Evolutionary conservation across 23 tunicate genomes (phyloP).

Genomic region (Aplidium turbinatum): DNA sequence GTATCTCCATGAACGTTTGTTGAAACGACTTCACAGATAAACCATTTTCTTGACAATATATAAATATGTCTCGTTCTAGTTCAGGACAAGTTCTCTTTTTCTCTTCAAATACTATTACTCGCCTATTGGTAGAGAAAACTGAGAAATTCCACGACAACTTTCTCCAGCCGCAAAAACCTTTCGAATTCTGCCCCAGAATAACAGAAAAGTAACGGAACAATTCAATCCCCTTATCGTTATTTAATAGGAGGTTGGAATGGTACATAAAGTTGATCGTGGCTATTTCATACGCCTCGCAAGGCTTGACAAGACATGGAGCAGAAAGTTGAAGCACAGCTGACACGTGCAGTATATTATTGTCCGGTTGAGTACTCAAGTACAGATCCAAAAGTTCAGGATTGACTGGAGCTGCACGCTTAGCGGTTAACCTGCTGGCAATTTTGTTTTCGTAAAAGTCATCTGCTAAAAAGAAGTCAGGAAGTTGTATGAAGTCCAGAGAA

Average conservation of each 20-base stretch:
- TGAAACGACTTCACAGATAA: slow-evolving; percentile 1
- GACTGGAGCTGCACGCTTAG: neutral
- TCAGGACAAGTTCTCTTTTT: neutral
- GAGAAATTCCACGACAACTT: slow-evolving; percentile 18
- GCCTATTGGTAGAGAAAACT: neutral
- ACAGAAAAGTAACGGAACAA: no score
- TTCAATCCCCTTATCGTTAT: no score
- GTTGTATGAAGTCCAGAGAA: neutral
- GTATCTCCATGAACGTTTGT: no score
- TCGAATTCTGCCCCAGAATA: no score
- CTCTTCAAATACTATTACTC: slow-evolving; percentile 1
- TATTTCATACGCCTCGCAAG: no score
- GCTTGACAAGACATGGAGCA: no score
- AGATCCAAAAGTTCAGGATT: slow-evolving; percentile 1
- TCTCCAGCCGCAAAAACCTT: slow-evolving; percentile 15
- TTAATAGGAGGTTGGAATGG: no score
- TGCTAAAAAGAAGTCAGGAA: neutral
- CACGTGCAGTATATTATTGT: no score
- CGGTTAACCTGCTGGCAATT: neutral
- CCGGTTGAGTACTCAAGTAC: neutral
- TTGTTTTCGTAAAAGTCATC: slow-evolving; percentile 6
- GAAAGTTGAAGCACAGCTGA: no score
- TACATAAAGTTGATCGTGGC: no score
- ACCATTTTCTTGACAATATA: neutral
- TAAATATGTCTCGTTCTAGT: neutral